Evolutionary conservation across 2,113 vertebrate genomes (phyloP).

Genomic region (Callorhinus ursinus): DNA sequence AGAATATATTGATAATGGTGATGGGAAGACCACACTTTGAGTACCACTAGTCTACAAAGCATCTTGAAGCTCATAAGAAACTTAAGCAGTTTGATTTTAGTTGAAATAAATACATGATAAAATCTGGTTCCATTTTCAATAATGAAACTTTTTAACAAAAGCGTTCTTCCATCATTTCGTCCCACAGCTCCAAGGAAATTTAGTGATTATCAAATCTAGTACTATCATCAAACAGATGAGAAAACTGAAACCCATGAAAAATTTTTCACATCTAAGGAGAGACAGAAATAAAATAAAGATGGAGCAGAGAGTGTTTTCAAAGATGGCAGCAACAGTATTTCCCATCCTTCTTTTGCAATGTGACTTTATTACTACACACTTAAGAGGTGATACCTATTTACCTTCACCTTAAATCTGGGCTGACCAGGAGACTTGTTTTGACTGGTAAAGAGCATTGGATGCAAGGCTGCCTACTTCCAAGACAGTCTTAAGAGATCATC

Average conservation of each 20-base stretch:
- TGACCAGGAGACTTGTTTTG: background rate
- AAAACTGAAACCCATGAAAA: background rate
- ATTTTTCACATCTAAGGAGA: background rate
- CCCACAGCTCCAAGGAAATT: background rate
- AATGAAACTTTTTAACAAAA: conserved; percentile 8
- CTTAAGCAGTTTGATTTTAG: background rate
- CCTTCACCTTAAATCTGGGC: background rate
- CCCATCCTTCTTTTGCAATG: background rate
- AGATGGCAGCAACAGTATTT: background rate
- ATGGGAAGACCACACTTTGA: background rate
- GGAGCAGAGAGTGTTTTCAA: background rate
- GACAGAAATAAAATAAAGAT: background rate
- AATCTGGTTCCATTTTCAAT: background rate
- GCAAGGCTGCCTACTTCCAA: background rate
- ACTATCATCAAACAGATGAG: background rate
- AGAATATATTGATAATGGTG: background rate
- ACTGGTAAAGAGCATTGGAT: background rate
- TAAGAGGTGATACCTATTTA: background rate
- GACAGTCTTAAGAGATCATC: background rate
- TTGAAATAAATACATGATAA: conserved; percentile 4
- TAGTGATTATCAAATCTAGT: background rate
- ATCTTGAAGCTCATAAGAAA: background rate
- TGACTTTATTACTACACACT: background rate
- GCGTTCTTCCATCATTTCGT: background rate
- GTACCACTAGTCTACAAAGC: background rate